Evolutionary conservation across 2,888 invertebrate genomes (phyloP).

Genomic region (Rosalia funebris): DNA sequence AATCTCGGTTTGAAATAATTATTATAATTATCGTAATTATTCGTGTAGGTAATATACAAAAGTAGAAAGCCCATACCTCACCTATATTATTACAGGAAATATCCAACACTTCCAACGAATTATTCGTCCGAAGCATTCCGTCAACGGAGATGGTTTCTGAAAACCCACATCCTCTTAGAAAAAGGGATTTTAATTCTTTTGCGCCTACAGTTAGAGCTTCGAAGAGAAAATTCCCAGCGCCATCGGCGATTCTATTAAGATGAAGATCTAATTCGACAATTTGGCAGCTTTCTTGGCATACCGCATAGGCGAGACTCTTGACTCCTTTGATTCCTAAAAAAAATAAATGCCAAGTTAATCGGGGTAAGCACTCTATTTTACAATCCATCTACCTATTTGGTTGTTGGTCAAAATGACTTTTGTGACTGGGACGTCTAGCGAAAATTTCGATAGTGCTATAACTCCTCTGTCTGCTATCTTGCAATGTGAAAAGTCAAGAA

Average conservation of each 20-base stretch:
- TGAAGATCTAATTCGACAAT: conserved; percentile 50
- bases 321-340: conserved; percentile 49
- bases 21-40: conserved; percentile 1
- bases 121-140: conserved; percentile 50
- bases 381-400: conserved; percentile 54
- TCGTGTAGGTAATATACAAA: background rate
- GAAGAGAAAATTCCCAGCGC: conserved; percentile 49
- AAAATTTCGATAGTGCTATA: conserved; percentile 53
- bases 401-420: conserved; percentile 54
- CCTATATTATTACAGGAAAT: conserved; percentile 59
- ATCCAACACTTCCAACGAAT: conserved; percentile 53
- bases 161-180: conserved; percentile 55
- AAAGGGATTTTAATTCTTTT: conserved; percentile 46
- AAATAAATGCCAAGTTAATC: background rate
- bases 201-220: conserved; percentile 41
- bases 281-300: conserved; percentile 44
- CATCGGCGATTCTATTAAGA: conserved; percentile 51
- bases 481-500: conserved; percentile 59
- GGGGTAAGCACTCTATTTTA: background rate
- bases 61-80: conserved; percentile 53
- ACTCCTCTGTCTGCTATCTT: conserved; percentile 55
- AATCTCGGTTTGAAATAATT: conserved; percentile 7
- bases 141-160: conserved; percentile 46
- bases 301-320: conserved; percentile 49
- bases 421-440: conserved; percentile 46